phyloP scores from a whole-genome alignment of 1,140 invertebrate genomes.

The Streblospio benedicti region DNA sequence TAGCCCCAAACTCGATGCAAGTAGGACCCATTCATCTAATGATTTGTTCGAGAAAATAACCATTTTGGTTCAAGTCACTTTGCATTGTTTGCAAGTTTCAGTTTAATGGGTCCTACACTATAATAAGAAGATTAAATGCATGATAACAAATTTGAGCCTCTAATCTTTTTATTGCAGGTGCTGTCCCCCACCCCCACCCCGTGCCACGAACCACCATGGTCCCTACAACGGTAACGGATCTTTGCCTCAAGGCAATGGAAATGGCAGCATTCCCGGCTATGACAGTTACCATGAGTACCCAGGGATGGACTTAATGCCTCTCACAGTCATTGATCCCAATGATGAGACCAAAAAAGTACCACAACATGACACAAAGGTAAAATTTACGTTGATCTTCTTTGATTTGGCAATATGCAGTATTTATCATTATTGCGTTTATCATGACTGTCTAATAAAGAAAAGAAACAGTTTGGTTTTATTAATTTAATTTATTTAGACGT shows the following conservation, averaged over 20 bases:
- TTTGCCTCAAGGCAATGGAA: background rate
- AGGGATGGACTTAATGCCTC: background rate
- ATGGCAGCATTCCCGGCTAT: background rate
- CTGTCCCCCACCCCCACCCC: background rate
- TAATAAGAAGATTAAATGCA: too few relatives aligned
- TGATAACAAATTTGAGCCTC: background rate
- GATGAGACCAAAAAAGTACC: background rate
- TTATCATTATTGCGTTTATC: too few relatives aligned
- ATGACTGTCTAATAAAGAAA: too few relatives aligned
- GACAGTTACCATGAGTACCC: background rate
- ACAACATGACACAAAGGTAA: slow-evolving; percentile 4
- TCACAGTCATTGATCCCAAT: background rate
- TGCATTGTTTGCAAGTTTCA: background rate
- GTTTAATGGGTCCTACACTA: too few relatives aligned
- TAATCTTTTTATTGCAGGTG: background rate
- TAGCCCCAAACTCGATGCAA: too few relatives aligned
- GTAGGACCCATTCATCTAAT: too few relatives aligned
- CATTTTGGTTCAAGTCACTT: background rate
- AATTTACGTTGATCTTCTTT: background rate
- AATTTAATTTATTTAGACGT: too few relatives aligned
- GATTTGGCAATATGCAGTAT: background rate
- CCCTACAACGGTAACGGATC: background rate
- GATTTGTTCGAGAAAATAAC: too few relatives aligned
- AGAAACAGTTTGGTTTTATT: too few relatives aligned
- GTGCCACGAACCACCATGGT: background rate